A percentile compares a stretch with the other conserved stretches of the same genome.
Evolutionary conservation across 2,113 vertebrate genomes (phyloP).

Genomic region (Rhizomys pruinosus): DNA sequence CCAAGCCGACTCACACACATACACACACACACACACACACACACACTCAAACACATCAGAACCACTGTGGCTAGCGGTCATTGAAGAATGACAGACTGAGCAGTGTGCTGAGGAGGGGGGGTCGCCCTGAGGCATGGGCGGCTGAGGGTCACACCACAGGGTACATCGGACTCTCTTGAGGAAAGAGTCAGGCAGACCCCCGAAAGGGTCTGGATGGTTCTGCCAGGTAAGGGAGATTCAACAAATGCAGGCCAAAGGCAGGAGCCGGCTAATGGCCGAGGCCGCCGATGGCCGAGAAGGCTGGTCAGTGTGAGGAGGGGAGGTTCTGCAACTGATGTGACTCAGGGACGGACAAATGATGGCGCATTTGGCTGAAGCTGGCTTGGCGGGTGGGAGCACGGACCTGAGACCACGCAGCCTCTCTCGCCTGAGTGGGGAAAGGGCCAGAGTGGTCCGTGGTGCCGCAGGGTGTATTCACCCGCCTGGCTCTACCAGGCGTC

Average conservation of each 20-base stretch:
- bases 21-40: constrained; percentile 39
- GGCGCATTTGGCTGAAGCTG: constrained; percentile 66
- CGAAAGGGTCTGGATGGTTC: constrained; percentile 65
- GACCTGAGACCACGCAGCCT: constrained; percentile 41
- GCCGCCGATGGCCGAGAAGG: constrained; percentile 74
- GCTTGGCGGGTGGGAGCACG: background rate
- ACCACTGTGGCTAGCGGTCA: constrained; percentile 72
- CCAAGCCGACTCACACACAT: constrained; percentile 52
- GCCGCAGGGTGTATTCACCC: constrained; percentile 1
- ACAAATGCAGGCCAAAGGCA: constrained; percentile 74
- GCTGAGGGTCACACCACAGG: constrained; percentile 66
- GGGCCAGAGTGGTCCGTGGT: background rate
- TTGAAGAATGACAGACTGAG: constrained; percentile 76
- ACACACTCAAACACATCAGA: constrained; percentile 63
- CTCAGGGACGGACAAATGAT: constrained; percentile 71
- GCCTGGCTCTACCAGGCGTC: background rate
- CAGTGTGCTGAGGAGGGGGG: constrained; percentile 55
- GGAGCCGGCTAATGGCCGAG: constrained; percentile 75
- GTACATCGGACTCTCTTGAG: constrained; percentile 62
- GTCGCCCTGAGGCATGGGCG: constrained; percentile 63
- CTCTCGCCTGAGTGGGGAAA: constrained; percentile 46
- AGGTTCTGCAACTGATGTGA: constrained; percentile 76
- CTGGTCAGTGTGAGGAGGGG: constrained; percentile 74
- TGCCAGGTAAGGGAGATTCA: constrained; percentile 79
- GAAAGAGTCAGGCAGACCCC: constrained; percentile 70